Conservation (phyloP, 2,113 vertebrate genomes). For the Ailurus styani region DNA sequence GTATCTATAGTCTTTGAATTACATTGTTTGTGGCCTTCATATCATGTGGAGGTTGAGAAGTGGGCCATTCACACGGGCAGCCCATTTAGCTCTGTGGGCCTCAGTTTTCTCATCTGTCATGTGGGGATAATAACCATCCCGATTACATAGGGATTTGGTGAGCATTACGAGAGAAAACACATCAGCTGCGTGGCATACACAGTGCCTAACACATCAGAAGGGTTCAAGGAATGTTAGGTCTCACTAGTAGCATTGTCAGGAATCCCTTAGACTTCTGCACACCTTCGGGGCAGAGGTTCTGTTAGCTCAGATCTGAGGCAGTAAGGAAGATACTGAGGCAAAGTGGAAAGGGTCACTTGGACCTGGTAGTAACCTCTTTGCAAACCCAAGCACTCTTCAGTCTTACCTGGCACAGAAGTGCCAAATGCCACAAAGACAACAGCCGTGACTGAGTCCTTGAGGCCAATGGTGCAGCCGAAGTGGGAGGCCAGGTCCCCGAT, state of each 20-base stretch:
- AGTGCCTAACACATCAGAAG: neutral
- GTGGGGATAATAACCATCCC: neutral
- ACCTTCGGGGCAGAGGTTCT: neutral
- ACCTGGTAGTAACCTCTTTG: neutral
- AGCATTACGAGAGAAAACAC: neutral
- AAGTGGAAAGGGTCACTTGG: neutral
- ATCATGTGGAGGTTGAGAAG: neutral
- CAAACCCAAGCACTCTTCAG: accelerated
- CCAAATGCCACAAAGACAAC: slow-evolving; percentile 97
- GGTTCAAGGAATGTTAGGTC: neutral
- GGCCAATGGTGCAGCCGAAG: slow-evolving; percentile 98
- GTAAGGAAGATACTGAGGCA: neutral
- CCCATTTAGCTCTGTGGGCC: neutral
- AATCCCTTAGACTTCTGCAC: neutral
- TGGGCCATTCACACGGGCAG: neutral
- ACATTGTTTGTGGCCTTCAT: neutral
- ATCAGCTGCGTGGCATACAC: neutral
- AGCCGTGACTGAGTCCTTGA: slow-evolving; percentile 97
- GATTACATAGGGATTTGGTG: neutral
- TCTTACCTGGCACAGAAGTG: slow-evolving; percentile 94
- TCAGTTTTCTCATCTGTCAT: neutral
- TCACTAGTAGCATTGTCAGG: neutral
- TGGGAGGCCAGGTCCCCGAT: slow-evolving; percentile 97
- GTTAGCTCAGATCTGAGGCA: neutral
- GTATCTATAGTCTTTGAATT: neutral